A percentile compares a stretch with the other conserved stretches of the same genome.
These are phyloP conservation scores for Ceriagrion tenellum DNA, from an alignment of 2,888 invertebrate genomes.

Conservation along the genomic window DNA sequence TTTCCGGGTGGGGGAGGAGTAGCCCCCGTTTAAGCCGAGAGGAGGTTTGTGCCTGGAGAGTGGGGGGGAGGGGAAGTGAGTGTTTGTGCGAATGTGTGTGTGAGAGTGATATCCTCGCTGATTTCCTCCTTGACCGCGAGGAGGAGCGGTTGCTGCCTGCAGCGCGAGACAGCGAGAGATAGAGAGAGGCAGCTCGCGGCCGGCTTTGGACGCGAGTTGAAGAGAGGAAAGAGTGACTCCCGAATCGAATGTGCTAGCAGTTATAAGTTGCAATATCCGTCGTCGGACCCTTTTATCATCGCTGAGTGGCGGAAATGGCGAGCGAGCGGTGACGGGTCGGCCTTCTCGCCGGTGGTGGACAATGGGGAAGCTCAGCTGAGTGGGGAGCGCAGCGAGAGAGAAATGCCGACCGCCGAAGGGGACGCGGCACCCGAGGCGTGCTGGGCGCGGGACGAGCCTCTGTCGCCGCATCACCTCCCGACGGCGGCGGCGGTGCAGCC, in stretches of 20 bases:
- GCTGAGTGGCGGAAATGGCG: neutral
- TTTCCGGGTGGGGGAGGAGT: neutral
- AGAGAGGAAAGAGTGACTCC: neutral
- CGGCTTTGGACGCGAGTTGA: neutral
- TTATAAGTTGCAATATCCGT: too few species aligned
- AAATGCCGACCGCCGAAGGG: slow-evolving; percentile 34
- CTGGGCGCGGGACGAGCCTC: slow-evolving; percentile 25
- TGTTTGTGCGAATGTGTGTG: neutral
- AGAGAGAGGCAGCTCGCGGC: neutral
- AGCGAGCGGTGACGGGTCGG: slow-evolving; percentile 24
- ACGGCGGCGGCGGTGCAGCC: slow-evolving; percentile 20
- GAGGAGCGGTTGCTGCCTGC: slow-evolving; percentile 42
- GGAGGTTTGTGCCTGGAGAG: neutral
- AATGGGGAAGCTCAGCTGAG: slow-evolving; percentile 38
- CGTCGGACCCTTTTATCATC: neutral
- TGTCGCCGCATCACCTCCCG: neutral
- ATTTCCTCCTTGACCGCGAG: slow-evolving; percentile 47
- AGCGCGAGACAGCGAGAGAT: too few species aligned
- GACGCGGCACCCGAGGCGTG: slow-evolving; percentile 37
- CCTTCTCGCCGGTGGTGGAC: neutral
- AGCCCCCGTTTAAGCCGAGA: too few species aligned
- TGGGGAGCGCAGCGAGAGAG: neutral
- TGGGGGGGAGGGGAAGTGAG: neutral
- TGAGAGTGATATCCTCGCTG: slow-evolving; percentile 16
- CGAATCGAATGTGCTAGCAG: too few species aligned